phyloP scores from a whole-genome alignment of 92 coral and sea anemone species.

The Heteractis magnifica region DNA sequence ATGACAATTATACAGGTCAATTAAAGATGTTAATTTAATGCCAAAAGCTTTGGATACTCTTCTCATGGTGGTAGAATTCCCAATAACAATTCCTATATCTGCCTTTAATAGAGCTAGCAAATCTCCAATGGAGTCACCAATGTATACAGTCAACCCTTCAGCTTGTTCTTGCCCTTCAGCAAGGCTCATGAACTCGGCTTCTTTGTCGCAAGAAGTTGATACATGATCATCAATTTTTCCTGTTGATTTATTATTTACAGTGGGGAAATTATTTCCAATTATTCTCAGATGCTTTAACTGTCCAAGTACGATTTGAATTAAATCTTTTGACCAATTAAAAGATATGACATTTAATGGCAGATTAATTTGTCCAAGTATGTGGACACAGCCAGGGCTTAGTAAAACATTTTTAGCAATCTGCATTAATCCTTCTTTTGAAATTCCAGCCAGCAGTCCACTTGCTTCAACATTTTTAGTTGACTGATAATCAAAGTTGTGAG shows the following conservation, averaged over 20 bases:
- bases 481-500: constrained; percentile 49
- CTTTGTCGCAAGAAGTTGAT: constrained; percentile 80
- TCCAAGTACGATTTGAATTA: constrained; percentile 68
- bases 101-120: constrained; percentile 76
- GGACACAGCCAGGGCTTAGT: constrained; percentile 70
- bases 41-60: constrained; percentile 87
- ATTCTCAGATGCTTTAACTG: constrained; percentile 67
- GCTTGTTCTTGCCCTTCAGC: constrained; percentile 8
- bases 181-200: constrained; percentile 56
- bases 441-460: constrained; percentile 79
- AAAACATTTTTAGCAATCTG: constrained; percentile 66
- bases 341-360: constrained; percentile 79
- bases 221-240: constrained; percentile 61
- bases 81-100: constrained; percentile 87
- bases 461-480: constrained; percentile 67
- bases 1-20: constrained; percentile 34
- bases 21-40: constrained; percentile 59
- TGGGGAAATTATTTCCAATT: constrained; percentile 71
- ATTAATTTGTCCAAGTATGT: constrained; percentile 67
- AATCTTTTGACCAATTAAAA: constrained; percentile 86
- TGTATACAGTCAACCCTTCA: constrained; percentile 69
- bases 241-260: constrained; percentile 60
- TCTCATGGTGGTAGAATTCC: constrained; percentile 61
- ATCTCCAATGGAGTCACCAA: constrained; percentile 91
- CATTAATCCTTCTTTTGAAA: constrained; percentile 57